A percentile compares a stretch with the other conserved stretches of the same genome.
phyloP scores from a whole-genome alignment of 2,797 vertebrate genomes.

The Phaenicophaeus curvirostris region DNA sequence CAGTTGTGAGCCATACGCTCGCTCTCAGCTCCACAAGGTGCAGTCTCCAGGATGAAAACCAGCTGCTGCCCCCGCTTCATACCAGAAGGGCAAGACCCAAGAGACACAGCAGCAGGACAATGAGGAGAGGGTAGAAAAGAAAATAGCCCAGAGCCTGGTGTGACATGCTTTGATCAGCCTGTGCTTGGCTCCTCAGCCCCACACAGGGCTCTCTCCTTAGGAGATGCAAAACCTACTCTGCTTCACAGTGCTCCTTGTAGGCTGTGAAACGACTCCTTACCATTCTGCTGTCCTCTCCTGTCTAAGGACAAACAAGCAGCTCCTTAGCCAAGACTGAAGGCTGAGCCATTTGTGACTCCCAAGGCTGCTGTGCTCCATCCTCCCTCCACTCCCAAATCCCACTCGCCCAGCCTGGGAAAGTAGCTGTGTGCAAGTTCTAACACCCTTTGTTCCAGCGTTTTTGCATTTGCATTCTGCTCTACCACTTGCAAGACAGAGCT shows the following conservation, averaged over 20 bases:
- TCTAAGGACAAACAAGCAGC: background rate
- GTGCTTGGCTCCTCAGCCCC: background rate
- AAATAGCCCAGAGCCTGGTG: background rate
- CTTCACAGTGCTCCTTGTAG: background rate
- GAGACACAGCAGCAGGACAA: background rate
- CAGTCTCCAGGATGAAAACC: background rate
- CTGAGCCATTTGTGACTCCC: background rate
- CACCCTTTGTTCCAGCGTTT: constrained; percentile 2
- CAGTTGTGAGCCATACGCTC: background rate
- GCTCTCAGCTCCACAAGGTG: fast-evolving
- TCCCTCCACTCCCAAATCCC: background rate
- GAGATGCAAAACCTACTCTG: background rate
- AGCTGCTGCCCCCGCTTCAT: background rate
- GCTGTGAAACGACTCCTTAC: background rate
- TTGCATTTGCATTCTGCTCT: constrained; percentile 47
- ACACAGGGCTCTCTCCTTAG: background rate
- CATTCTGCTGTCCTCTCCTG: background rate
- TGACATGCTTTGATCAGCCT: background rate
- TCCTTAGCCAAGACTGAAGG: background rate
- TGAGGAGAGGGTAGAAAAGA: background rate
- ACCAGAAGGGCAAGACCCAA: background rate
- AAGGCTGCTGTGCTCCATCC: background rate
- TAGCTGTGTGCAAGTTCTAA: constrained; percentile 26
- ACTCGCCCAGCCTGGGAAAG: constrained; percentile 36
- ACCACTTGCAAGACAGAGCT: background rate